These are phyloP conservation scores for Terebella lapidaria DNA, from an alignment of 2,888 invertebrate genomes.

Conservation along the genomic window DNA sequence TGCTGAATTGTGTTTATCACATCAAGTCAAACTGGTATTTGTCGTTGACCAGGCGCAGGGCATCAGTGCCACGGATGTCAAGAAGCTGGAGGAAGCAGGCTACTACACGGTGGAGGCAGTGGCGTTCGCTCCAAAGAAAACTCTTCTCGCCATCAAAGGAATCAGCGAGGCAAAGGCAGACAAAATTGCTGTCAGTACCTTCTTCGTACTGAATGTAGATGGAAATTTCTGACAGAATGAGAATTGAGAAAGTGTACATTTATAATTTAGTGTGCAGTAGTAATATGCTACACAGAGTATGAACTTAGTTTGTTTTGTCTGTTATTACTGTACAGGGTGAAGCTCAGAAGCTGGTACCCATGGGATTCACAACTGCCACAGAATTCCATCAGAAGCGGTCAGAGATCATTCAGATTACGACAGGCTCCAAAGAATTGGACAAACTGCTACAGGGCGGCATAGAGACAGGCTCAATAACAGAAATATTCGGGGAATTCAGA, in stretches of 20 bases:
- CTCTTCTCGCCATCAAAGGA: conserved; percentile 76
- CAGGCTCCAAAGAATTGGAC: conserved; percentile 82
- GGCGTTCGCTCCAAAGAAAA: conserved; percentile 90
- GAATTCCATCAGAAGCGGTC: conserved; percentile 91
- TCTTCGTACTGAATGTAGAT: background rate
- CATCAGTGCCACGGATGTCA: conserved; percentile 79
- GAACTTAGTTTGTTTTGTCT: too few species aligned
- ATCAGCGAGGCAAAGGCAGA: conserved; percentile 97
- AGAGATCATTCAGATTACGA: conserved; percentile 90
- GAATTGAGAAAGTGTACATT: too few species aligned
- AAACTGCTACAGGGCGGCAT: conserved; percentile 90
- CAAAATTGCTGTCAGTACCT: conserved; percentile 67
- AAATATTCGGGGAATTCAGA: conserved; percentile 96
- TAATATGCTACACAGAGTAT: too few species aligned
- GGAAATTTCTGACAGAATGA: background rate
- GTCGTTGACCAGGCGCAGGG: conserved; percentile 77
- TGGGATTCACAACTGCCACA: conserved; percentile 97
- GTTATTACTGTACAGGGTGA: conserved; percentile 65
- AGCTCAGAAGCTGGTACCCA: conserved; percentile 87
- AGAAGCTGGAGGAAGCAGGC: conserved; percentile 88
- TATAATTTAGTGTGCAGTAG: too few species aligned
- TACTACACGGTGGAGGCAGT: conserved; percentile 92
- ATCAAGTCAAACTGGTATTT: background rate
- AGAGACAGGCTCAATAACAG: conserved; percentile 97
- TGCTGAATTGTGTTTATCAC: background rate